A percentile compares a stretch with the other conserved stretches of the same genome.
These are phyloP conservation scores for Rachycentron canadum DNA, from an alignment of 2,797 vertebrate species.

Conservation along the genomic window DNA sequence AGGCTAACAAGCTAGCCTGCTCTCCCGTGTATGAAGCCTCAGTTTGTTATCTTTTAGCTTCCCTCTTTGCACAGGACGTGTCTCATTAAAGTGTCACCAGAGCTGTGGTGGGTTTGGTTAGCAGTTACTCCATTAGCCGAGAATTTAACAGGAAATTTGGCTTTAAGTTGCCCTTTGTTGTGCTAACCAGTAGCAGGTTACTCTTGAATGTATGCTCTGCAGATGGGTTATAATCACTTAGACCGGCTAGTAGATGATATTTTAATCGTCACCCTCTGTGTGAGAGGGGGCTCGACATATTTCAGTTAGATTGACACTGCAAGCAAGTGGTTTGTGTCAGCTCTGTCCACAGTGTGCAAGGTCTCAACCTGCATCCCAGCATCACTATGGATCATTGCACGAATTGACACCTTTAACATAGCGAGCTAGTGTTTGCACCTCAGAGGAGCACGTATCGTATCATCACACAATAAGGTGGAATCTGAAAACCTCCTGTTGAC, in stretches of 20 bases:
- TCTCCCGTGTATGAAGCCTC: background rate
- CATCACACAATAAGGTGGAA: background rate
- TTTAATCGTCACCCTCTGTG: background rate
- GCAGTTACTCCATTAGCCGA: background rate
- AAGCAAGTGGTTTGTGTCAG: background rate
- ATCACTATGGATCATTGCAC: background rate
- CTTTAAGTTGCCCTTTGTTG: background rate
- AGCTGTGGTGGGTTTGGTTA: accelerated
- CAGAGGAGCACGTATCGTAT: background rate
- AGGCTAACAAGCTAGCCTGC: conserved; percentile 67
- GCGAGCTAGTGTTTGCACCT: background rate
- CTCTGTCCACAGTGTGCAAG: background rate
- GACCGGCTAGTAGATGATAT: background rate
- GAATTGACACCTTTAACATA: background rate
- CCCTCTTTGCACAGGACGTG: accelerated
- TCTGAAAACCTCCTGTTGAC: background rate
- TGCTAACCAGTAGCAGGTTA: conserved; percentile 11
- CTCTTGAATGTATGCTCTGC: background rate
- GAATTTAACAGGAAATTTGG: too few species aligned
- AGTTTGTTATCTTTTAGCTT: background rate
- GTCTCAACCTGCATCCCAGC: background rate
- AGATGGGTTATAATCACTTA: background rate
- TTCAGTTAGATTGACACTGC: background rate
- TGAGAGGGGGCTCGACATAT: background rate
- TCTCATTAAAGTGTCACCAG: background rate